Percentiles rank a stretch among this genome's conserved stretches.
Conservation (phyloP, 2,888 invertebrate genomes). For the Drosophila limbata region DNA sequence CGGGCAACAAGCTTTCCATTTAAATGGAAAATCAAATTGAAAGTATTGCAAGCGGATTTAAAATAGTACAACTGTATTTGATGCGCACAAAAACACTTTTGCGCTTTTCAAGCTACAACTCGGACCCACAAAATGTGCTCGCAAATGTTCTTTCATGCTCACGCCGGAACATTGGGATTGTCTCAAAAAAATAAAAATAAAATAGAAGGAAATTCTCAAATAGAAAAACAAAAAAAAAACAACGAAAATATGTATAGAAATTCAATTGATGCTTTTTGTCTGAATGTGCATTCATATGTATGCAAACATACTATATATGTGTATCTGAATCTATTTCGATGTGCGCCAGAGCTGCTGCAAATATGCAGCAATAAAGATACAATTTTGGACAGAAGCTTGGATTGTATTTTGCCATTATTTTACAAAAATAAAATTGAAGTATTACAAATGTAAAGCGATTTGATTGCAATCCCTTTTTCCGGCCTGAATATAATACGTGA, state of each 20-base stretch:
- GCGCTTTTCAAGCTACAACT: constrained; percentile 59
- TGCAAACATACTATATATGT: not conserved
- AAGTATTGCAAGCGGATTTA: constrained; percentile 79
- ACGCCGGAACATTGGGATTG: constrained; percentile 42
- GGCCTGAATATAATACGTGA: constrained; percentile 12
- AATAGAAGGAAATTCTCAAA: constrained; percentile 2
- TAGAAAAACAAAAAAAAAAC: not conserved
- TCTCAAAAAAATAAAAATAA: constrained; percentile 33
- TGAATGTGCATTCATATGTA: constrained; percentile 23
- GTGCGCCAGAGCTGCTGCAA: constrained; percentile 39
- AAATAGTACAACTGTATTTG: constrained; percentile 70
- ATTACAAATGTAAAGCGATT: constrained; percentile 73
- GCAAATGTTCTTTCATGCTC: constrained; percentile 22
- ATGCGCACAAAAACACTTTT: constrained; percentile 63
- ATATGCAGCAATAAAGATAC: constrained; percentile 71
- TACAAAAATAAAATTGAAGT: constrained; percentile 61
- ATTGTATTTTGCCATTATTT: constrained; percentile 49
- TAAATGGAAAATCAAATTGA: constrained; percentile 74
- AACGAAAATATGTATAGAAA: constrained; percentile 47
- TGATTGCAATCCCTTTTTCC: constrained; percentile 48
- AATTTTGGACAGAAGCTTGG: constrained; percentile 58
- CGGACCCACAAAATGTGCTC: constrained; percentile 23
- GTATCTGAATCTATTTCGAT: constrained; percentile 7
- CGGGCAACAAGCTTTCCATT: constrained; percentile 42
- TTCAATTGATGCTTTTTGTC: constrained; percentile 68